Conservation (phyloP, 2,797 vertebrate genomes). For the Fistularia commersonii region DNA sequence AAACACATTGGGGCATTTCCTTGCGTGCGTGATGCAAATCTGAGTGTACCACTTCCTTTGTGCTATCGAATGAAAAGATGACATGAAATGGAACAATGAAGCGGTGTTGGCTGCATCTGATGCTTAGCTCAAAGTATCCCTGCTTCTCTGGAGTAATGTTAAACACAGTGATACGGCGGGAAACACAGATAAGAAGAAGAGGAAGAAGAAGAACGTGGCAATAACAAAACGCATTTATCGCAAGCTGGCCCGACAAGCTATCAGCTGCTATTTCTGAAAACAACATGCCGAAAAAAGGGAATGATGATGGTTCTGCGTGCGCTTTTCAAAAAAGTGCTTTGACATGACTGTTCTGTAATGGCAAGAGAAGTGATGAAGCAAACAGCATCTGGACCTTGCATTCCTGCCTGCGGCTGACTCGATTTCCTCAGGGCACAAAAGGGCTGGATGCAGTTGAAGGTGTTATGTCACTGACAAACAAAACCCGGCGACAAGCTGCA, state of each 20-base stretch:
- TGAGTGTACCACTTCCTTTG: conserved; percentile 6
- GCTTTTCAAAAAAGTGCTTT: background rate
- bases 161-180: conserved; percentile 12
- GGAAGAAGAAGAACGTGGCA: background rate
- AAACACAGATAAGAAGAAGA: conserved; percentile 14
- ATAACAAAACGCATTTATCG: conserved; percentile 30
- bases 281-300: background rate
- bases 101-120: conserved; percentile 12
- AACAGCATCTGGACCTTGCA: conserved; percentile 36
- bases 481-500: conserved; percentile 55
- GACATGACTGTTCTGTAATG: conserved; percentile 12
- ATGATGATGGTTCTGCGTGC: conserved; percentile 1
- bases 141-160: background rate
- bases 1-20: conserved; percentile 6
- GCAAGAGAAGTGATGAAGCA: conserved; percentile 17
- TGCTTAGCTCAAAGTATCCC: conserved; percentile 12
- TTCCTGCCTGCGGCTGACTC: conserved; percentile 20
- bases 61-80: conserved; percentile 32
- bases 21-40: conserved; percentile 16
- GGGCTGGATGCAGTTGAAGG: conserved; percentile 37
- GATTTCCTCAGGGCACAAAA: conserved; percentile 43
- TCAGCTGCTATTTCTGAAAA: conserved; percentile 3
- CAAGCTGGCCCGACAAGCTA: conserved; percentile 11
- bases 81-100: conserved; percentile 30
- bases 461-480: conserved; percentile 43